Evolutionary conservation across 2,797 vertebrate species (phyloP).

Genomic region (Xenops minutus): DNA sequence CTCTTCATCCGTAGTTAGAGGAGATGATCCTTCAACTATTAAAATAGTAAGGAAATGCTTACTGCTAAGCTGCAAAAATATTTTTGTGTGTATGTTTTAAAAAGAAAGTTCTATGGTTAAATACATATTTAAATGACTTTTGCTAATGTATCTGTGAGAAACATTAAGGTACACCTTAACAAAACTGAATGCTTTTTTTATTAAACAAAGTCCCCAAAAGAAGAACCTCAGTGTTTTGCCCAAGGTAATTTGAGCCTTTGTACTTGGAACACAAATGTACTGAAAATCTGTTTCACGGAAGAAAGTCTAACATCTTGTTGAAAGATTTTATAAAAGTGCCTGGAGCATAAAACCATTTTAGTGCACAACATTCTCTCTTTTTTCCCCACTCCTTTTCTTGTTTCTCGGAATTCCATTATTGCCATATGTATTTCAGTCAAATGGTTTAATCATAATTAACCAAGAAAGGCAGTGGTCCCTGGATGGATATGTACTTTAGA

Average conservation of each 20-base stretch:
- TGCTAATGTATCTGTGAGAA: not conserved
- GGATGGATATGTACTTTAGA: slow-evolving; percentile 26
- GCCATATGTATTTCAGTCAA: slow-evolving; percentile 29
- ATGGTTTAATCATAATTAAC: slow-evolving; percentile 36
- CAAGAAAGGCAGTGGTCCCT: not conserved
- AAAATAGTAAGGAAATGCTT: not conserved
- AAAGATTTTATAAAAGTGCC: slow-evolving; percentile 28
- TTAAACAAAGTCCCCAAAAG: not conserved
- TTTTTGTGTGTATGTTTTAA: not conserved
- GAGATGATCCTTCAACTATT: not conserved
- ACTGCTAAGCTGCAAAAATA: not conserved
- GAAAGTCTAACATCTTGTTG: slow-evolving; percentile 20
- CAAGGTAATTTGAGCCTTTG: not conserved
- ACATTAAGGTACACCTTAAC: not conserved
- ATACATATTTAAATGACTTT: not conserved
- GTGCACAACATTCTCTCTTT: not conserved
- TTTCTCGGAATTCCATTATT: slow-evolving; percentile 29
- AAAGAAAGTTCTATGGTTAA: not conserved
- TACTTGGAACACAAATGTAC: slow-evolving; percentile 6
- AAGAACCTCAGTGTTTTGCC: not conserved
- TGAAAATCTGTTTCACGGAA: slow-evolving; percentile 23
- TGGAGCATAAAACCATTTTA: slow-evolving; percentile 42
- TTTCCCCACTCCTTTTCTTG: not conserved
- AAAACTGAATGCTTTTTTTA: not conserved
- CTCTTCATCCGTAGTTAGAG: not conserved